phyloP scores from a whole-genome alignment of 2,113 vertebrate genomes.

The Zapornia atra region DNA sequence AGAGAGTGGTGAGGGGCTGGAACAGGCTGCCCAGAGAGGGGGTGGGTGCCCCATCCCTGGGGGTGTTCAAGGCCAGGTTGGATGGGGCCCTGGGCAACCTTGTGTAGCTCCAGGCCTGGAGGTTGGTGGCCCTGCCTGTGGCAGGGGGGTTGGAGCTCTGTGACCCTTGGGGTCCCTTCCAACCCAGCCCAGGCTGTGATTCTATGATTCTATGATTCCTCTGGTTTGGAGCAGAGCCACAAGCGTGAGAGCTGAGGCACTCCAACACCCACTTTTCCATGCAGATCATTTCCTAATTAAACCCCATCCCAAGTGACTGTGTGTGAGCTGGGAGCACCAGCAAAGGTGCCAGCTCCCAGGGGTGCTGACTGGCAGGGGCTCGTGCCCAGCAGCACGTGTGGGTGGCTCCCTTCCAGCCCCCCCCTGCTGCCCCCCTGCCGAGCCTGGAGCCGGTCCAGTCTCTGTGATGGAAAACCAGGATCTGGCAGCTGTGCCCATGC shows the following conservation, averaged over 20 bases:
- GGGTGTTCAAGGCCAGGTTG: no score
- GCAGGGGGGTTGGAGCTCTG: no score
- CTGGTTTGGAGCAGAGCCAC: neutral
- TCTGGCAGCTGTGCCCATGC: accelerated
- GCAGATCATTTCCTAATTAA: constrained; percentile 12
- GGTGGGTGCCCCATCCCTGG: no score
- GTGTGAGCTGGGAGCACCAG: neutral
- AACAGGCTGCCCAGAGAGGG: no score
- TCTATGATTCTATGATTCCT: no score
- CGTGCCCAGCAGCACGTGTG: accelerated
- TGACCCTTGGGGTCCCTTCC: no score
- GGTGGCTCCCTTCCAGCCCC: neutral
- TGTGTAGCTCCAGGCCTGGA: no score
- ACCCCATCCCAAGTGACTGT: neutral
- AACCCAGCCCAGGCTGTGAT: no score
- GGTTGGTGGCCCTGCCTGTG: no score
- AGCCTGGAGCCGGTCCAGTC: neutral
- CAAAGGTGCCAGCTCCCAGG: neutral
- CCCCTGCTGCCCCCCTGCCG: neutral
- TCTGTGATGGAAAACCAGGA: accelerated
- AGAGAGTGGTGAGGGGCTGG: no score
- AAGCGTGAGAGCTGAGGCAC: neutral
- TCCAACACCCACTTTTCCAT: accelerated
- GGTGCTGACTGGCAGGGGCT: neutral
- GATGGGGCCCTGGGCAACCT: no score